Conservation (phyloP, 2,888 invertebrate species). For the Diarsia dahlii region DNA sequence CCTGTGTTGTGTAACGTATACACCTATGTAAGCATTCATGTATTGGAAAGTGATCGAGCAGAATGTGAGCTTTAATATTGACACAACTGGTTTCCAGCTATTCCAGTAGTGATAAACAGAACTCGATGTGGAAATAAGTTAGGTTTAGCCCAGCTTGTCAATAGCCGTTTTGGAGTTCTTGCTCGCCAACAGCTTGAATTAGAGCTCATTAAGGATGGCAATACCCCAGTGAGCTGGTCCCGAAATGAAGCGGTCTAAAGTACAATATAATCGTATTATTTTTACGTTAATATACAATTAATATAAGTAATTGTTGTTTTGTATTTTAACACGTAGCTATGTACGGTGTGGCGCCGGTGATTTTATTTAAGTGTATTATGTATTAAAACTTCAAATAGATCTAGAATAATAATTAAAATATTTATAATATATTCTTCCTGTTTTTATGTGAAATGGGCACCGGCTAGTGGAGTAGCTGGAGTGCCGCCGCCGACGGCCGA, state of each 20-base stretch:
- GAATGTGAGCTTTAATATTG: conserved; percentile 21
- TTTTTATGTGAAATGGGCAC: neutral
- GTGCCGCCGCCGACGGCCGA: conserved; percentile 25
- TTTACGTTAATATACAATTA: no score
- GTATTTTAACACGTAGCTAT: no score
- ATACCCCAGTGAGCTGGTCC: neutral
- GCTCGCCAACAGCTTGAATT: neutral
- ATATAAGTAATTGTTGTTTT: no score
- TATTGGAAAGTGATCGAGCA: conserved; percentile 11
- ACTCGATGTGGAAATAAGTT: conserved; percentile 1
- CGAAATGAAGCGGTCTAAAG: neutral
- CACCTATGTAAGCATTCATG: neutral
- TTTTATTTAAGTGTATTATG: no score
- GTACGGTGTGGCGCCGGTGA: no score
- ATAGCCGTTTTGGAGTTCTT: neutral
- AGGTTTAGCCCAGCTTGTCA: neutral
- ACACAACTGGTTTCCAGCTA: neutral
- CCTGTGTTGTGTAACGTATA: neutral
- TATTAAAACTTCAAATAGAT: no score
- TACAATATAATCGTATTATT: no score
- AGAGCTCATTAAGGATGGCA: neutral
- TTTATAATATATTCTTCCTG: neutral
- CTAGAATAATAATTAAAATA: neutral
- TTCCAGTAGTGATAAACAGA: neutral
- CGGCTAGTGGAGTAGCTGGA: neutral